Conservation (phyloP, 2,888 invertebrate genomes). For the Melieria crassipennis region DNA sequence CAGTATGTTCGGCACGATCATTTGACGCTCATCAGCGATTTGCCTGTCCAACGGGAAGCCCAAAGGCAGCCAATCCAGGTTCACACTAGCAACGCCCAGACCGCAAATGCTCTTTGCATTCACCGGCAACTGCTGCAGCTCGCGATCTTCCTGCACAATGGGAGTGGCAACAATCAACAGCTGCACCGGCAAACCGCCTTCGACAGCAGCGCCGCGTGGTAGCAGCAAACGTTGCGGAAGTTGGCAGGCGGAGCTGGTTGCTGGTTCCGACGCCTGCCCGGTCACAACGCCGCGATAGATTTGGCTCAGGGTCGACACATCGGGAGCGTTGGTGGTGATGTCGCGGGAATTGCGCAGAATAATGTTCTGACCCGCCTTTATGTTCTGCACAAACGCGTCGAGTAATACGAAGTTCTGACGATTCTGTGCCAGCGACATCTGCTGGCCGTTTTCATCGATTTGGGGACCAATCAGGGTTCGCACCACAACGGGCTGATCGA, state of each 20-base stretch:
- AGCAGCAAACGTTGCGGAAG: slow-evolving; percentile 71
- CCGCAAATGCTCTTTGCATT: slow-evolving; percentile 35
- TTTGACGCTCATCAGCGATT: slow-evolving; percentile 69
- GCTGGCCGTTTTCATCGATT: slow-evolving; percentile 68
- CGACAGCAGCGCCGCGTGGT: slow-evolving; percentile 69
- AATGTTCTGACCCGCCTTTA: slow-evolving; percentile 67
- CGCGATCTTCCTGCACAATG: slow-evolving; percentile 29
- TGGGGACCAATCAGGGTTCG: slow-evolving; percentile 76
- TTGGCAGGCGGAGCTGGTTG: slow-evolving; percentile 65
- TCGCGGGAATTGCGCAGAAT: slow-evolving; percentile 46
- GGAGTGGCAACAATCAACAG: slow-evolving; percentile 70
- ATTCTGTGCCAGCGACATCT: slow-evolving; percentile 67
- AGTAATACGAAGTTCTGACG: slow-evolving; percentile 72
- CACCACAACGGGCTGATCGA: slow-evolving; percentile 68
- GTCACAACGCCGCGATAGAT: slow-evolving; percentile 65
- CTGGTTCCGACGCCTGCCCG: slow-evolving; percentile 16
- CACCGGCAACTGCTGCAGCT: slow-evolving; percentile 6
- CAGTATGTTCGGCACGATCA: slow-evolving; percentile 69
- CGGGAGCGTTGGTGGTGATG: slow-evolving; percentile 65
- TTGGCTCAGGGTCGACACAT: slow-evolving; percentile 65
- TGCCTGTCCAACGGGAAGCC: slow-evolving; percentile 78
- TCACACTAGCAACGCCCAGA: slow-evolving; percentile 66
- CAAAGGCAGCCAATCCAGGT: slow-evolving; percentile 70
- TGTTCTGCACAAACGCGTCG: slow-evolving; percentile 70
- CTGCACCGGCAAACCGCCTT: slow-evolving; percentile 71